Base-by-base conservation (phyloP, 2,888 invertebrate species). In the Tinea semifulvella region DNA sequence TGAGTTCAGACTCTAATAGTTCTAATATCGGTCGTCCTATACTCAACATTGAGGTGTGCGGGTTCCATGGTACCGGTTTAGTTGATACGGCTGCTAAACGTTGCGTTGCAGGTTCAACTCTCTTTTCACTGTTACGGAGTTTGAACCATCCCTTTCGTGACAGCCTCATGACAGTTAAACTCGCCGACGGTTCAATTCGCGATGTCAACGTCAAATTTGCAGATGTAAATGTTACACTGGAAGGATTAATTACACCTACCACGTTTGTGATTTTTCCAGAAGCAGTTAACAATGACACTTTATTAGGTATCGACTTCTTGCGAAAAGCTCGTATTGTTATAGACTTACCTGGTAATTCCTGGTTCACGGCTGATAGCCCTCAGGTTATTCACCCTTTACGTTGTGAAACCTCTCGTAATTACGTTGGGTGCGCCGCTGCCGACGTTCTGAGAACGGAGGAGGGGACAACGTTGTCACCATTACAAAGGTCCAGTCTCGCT, bases 281-380 rank as follows among this genome's bases (percentile, higher is more conserved):
- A n/a, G 36, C 48, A 1, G 39, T 38, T 5, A 45, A 49, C 3
- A 53, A 51, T 43, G 26, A 47, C 6, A 55, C 56, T 0, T 47
- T 56, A 8, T 26, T 56, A 6, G 54, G 54, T n/a, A 49, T 53
- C 1, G 50, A 53, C 2, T 56, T 55, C 26, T 42, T 54, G 0
- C 49, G 53, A 16, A 53, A 57, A 14, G 55, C 52, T 8, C 46
- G 53, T 1, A 56, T 60, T 18, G 36, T 54, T 3, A 46, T 60
- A 8, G 52, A 56, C 43, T 25, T 56, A n/a, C 52, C 56, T 1
- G 53, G 57, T 26, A 13, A 47, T 5, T 51, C 47, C 2, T 57
- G 50, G 50, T 50, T 1, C 47, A 50, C 3, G 14, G 49, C 56
- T 53, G 36, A 22, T n/a, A 10, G 56, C 54, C 3, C 45, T 51